These are phyloP conservation scores for Chascanopsetta lugubris DNA, from an alignment of 2,113 vertebrate species.

Conservation along the genomic window DNA sequence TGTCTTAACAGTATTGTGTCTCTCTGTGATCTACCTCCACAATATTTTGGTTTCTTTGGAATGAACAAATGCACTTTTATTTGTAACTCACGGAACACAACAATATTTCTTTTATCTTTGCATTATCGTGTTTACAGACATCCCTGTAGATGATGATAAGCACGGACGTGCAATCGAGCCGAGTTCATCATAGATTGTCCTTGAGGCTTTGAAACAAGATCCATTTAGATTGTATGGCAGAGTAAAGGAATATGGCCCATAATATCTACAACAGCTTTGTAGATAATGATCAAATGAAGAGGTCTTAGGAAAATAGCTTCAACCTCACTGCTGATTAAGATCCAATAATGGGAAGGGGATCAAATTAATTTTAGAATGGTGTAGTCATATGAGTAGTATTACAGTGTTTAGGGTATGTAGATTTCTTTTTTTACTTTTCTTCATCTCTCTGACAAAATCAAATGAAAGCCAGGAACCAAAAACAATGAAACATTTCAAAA, in stretches of 20 bases:
- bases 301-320: constrained; percentile 78
- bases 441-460: background rate
- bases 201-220: constrained; percentile 80
- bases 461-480: background rate
- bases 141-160: constrained; percentile 62
- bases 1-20: background rate
- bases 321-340: constrained; percentile 74
- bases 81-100: constrained; percentile 8
- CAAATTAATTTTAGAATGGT: constrained; percentile 58
- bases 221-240: constrained; percentile 79
- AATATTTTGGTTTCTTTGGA: background rate
- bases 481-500: no score
- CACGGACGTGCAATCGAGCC: constrained; percentile 49
- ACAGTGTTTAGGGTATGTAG: background rate
- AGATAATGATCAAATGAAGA: constrained; percentile 82
- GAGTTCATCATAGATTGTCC: constrained; percentile 68
- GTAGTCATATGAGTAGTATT: constrained; percentile 31
- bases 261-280: constrained; percentile 77
- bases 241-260: constrained; percentile 75
- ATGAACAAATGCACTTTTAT: constrained; percentile 6
- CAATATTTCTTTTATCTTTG: constrained; percentile 48
- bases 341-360: constrained; percentile 60
- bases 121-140: constrained; percentile 66
- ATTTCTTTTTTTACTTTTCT: background rate
- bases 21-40: background rate